Percentiles rank a stretch among this genome's conserved stretches.
Evolutionary conservation across 2,797 vertebrate species (phyloP).

Genomic region (Cetoscarus ocellatus): DNA sequence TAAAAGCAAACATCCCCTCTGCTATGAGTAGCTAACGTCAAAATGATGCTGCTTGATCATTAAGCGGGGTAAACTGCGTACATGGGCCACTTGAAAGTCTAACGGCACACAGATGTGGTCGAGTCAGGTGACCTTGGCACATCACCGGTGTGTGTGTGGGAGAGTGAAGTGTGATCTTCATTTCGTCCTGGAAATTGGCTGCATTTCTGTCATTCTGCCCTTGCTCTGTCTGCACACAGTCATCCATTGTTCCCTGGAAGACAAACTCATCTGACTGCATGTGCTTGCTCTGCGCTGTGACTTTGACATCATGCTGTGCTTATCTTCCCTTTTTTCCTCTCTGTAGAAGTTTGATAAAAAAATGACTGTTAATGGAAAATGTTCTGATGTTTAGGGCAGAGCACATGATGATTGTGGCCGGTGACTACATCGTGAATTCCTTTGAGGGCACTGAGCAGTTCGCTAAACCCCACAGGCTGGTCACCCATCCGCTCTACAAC

Average conservation of each 20-base stretch:
- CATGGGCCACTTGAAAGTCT: constrained; percentile 30
- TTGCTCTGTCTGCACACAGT: constrained; percentile 47
- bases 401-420: constrained; percentile 85
- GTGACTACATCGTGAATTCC: constrained; percentile 78
- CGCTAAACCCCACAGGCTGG: constrained; percentile 76
- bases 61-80: constrained; percentile 30
- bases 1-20: constrained; percentile 51
- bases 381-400: constrained; percentile 68
- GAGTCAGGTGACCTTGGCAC: constrained; percentile 66
- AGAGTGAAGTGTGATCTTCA: constrained; percentile 43
- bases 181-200: constrained; percentile 49
- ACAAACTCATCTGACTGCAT: constrained; percentile 24
- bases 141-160: constrained; percentile 32
- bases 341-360: background rate
- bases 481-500: constrained; percentile 84
- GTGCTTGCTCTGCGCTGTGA: constrained; percentile 19
- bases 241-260: constrained; percentile 52
- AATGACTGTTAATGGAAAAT: background rate
- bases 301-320: constrained; percentile 20
- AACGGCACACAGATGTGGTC: constrained; percentile 43
- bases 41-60: constrained; percentile 24
- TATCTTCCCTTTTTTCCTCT: background rate
- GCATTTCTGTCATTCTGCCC: constrained; percentile 48
- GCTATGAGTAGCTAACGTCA: constrained; percentile 31
- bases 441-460: constrained; percentile 87